Evolutionary conservation across 2,113 vertebrate species (phyloP), one percentile per base, ranked within the genome.

Genomic region (Stegastes partitus): DNA sequence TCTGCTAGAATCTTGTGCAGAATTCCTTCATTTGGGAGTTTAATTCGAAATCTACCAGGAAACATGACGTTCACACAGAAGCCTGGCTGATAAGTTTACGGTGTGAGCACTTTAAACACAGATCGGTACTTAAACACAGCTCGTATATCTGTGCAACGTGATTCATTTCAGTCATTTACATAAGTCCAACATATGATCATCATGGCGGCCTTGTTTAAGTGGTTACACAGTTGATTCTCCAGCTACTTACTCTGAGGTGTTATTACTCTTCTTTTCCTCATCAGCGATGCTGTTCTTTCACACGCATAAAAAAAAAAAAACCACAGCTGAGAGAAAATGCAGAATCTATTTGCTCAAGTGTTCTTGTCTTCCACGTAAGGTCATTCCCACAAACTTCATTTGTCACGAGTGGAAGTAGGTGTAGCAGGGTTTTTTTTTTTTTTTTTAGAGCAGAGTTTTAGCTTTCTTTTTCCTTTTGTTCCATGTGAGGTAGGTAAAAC

Each of bases 331-430:
- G 34, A 56, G 34, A 68, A 74, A 82, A 74, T 9, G 2, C 19
- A 50, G 37, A 62, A 53, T 18, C 54, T 12, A 70, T 59, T 69
- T 49, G 42, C 54, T 67, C 22, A 71, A 68, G 51, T 55, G 63
- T 79, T 47, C 21, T 74, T 71, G 42, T 61, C 65, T 79, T n/a
- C 57, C 59, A 47, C 12, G 42, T 56, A 42, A 78, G 53, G 56
- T 69, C 54, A 45, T 66, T 54, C 63, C 72, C 23, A 63, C 49
- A 21, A 57, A 68, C 55, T 57, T 65, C n/a, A 79, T 62, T 69
- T 64, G 47, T 58, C 15, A 47, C 9, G 3, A 42, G 39, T 65
- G 4, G 23, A 18, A 18, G 47, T 44, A 47, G 28, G 34, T 8
- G 11, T 16, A 54, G 44, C 4, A 26, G 22, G 0, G 3, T 3